phyloP scores from a whole-genome alignment of 2,113 vertebrate species.

The Hippopotamus amphibius region DNA sequence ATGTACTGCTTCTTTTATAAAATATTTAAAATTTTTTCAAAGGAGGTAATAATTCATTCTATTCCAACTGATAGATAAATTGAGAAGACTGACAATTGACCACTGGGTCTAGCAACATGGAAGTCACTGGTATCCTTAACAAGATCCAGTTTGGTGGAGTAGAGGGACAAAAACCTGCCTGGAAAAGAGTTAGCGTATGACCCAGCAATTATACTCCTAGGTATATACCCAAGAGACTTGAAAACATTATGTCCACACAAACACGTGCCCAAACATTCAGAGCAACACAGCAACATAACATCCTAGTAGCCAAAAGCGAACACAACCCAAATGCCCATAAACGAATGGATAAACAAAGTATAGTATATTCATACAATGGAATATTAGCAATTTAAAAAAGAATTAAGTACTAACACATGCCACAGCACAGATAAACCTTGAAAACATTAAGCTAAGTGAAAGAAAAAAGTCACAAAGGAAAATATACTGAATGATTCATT shows the following conservation, averaged over 20 bases:
- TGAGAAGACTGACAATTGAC: neutral
- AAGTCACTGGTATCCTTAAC: slow-evolving; percentile 37
- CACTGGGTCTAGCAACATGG: neutral
- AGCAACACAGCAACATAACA: slow-evolving; percentile 32
- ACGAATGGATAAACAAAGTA: neutral
- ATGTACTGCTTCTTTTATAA: neutral
- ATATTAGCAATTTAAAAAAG: slow-evolving; percentile 35
- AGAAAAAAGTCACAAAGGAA: slow-evolving; percentile 31
- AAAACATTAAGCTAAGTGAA: slow-evolving; percentile 4
- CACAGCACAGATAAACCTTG: neutral
- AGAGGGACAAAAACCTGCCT: neutral
- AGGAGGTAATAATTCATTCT: neutral
- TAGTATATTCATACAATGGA: neutral
- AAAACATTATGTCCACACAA: slow-evolving; percentile 6
- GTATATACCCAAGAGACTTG: neutral
- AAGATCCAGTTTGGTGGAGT: neutral
- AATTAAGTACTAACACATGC: neutral
- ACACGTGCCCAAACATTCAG: neutral
- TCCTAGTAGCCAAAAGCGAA: neutral
- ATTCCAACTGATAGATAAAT: neutral
- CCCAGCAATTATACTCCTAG: neutral
- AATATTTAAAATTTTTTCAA: slow-evolving; percentile 1
- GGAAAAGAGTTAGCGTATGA: neutral
- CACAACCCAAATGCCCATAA: slow-evolving; percentile 30
- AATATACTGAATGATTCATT: slow-evolving; percentile 23